phyloP scores from a whole-genome alignment of 2,113 vertebrate species.

The Campylomormyrus numenius region DNA sequence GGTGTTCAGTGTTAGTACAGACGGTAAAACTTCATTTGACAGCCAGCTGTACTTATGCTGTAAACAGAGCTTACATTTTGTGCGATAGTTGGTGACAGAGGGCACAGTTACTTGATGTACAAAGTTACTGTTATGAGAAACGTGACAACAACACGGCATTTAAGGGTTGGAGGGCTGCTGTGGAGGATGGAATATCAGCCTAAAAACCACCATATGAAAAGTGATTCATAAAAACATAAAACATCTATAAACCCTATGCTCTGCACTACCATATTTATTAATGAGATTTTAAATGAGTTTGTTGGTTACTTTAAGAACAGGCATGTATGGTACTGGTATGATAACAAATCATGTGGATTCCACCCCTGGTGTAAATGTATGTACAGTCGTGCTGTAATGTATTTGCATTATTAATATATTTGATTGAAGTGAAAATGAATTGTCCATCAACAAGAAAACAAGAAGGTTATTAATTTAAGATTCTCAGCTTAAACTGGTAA shows the following conservation, averaged over 20 bases:
- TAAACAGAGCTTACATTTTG: not conserved
- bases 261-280: not conserved
- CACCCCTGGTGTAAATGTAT: not conserved
- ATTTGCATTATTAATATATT: not conserved
- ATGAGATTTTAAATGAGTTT: not conserved
- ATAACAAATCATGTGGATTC: not conserved
- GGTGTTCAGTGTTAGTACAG: not conserved
- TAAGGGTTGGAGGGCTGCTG: not conserved
- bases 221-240: not conserved
- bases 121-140: not conserved
- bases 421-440: not conserved
- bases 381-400: not conserved
- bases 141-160: not conserved
- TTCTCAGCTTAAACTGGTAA: not conserved
- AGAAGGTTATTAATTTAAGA: not conserved
- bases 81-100: not conserved
- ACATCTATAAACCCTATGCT: not conserved
- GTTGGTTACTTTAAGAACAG: not conserved
- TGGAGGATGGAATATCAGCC: not conserved
- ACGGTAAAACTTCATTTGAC: not conserved
- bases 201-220: not conserved
- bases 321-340: not conserved
- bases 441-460: not conserved
- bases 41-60: not conserved
- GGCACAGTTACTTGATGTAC: not conserved